Evolutionary conservation across 1,140 invertebrate species (phyloP), one percentile per base, ranked within the genome.

Genomic region (Globodera rostochiensis): DNA sequence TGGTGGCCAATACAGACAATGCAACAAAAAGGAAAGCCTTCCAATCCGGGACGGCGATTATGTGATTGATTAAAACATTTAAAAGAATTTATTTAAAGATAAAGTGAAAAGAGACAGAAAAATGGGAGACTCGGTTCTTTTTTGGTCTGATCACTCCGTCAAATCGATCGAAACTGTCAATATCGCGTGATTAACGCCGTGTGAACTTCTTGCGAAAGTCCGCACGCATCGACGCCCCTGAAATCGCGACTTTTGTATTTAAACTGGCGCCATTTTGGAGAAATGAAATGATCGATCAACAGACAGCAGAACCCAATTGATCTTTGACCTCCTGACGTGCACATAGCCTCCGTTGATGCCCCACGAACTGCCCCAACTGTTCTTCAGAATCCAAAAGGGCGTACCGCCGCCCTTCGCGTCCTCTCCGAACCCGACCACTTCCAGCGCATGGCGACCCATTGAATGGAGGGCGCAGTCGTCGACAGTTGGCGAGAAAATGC

Each of bases 181-280:
- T 64, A 78, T 78, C 21, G 53, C 46, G 64, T 78, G 47, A 78
- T 70, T 25, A 78, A 19, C 9, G 76, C 76, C 25, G 64, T 49
- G 25, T 66, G 70, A 11, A 78, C 76, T 67, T 84, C 77, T 15
- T 46, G 76, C 49, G 79, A 71, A 49, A 84, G n/a, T 21, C 84
- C 84, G 70, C 84, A 84, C 36, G 84, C 66, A 69, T 84, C 84
- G 6, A 84, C 84, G 6, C 83, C 84, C 47, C 84, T 78, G 4
- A 25, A 69, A 67, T 4, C 8, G 2, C 36, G 57, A 69, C 36
- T 36, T 36, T 36, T 36, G 2, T 36, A 36, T 36, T 36, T 36
- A 36, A 36, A 36, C 36, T 53, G 50, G 0, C 7, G 50, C 7
- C 50, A 53, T 7, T 53, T 2, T 0, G 50, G 50, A 3, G 36